Conservation (phyloP, 2,797 vertebrate genomes). For the Allobates femoralis region DNA sequence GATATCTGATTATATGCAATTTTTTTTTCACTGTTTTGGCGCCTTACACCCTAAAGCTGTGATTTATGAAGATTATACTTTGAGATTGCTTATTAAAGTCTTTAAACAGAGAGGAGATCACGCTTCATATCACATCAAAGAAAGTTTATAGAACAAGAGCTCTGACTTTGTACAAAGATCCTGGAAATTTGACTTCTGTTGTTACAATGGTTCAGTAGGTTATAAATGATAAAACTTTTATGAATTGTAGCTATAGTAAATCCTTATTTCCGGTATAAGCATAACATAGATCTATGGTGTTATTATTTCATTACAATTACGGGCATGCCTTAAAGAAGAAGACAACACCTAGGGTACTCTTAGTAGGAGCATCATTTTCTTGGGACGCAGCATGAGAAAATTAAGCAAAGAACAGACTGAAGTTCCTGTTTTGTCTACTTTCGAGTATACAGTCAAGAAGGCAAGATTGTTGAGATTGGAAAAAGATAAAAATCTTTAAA, state of each 20-base stretch:
- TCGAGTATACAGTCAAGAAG: neutral
- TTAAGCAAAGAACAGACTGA: neutral
- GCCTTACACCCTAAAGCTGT: neutral
- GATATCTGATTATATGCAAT: neutral
- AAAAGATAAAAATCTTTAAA: neutral
- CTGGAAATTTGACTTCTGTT: constrained; percentile 45
- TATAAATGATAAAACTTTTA: constrained; percentile 37
- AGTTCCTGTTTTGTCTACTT: constrained; percentile 23
- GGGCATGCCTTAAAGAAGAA: neutral
- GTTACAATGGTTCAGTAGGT: constrained; percentile 21
- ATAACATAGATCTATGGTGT: constrained; percentile 8
- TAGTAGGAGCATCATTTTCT: constrained; percentile 26
- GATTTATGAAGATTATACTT: constrained; percentile 48
- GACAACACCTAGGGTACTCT: constrained; percentile 1
- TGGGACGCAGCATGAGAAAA: constrained; percentile 7
- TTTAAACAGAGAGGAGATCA: constrained; percentile 26
- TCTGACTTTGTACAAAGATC: constrained; percentile 37
- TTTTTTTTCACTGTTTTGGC: constrained; percentile 17
- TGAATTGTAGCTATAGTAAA: constrained; percentile 21
- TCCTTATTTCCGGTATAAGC: constrained; percentile 7
- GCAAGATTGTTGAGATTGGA: neutral
- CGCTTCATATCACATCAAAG: constrained; percentile 49
- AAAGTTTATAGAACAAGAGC: constrained; percentile 44
- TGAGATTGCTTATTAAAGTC: constrained; percentile 39
- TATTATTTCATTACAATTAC: constrained; percentile 15